A percentile compares a stretch with the other conserved stretches of the same genome.
Evolutionary conservation across 1,140 invertebrate genomes (phyloP).

Genomic region (Drosophila saltans): DNA sequence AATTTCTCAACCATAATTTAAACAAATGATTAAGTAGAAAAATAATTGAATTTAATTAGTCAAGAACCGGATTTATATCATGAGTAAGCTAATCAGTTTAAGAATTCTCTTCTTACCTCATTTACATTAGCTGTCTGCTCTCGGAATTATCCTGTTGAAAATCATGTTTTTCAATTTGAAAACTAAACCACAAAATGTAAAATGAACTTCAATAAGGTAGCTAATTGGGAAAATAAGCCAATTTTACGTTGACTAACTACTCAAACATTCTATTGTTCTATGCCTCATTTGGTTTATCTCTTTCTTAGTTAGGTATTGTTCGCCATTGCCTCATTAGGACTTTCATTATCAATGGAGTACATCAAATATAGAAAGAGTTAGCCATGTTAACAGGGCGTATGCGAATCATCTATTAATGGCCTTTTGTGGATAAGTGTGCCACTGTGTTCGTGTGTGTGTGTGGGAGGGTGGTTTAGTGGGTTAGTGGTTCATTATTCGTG

Average conservation of each 20-base stretch:
- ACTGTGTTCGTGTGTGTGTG: background rate
- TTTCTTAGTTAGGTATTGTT: background rate
- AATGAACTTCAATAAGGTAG: background rate
- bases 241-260: background rate
- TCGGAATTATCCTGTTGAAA: too few species aligned
- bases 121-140: too few species aligned
- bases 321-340: background rate
- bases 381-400: too few species aligned
- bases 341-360: background rate
- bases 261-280: background rate
- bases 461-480: background rate
- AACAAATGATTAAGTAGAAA: background rate
- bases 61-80: too few species aligned
- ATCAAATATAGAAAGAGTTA: background rate
- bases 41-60: background rate
- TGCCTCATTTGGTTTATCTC: background rate
- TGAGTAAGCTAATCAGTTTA: too few species aligned
- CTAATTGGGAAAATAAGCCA: background rate
- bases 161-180: background rate
- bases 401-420: background rate
- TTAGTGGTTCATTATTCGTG: slow-evolving; percentile 1
- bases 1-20: background rate
- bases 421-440: too few species aligned
- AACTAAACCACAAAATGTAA: background rate
- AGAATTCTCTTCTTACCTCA: too few species aligned